Evolutionary conservation across 2,797 vertebrate species (phyloP), one percentile per base, ranked within the genome.

Genomic region (Pangasius sanitwongsei): DNA sequence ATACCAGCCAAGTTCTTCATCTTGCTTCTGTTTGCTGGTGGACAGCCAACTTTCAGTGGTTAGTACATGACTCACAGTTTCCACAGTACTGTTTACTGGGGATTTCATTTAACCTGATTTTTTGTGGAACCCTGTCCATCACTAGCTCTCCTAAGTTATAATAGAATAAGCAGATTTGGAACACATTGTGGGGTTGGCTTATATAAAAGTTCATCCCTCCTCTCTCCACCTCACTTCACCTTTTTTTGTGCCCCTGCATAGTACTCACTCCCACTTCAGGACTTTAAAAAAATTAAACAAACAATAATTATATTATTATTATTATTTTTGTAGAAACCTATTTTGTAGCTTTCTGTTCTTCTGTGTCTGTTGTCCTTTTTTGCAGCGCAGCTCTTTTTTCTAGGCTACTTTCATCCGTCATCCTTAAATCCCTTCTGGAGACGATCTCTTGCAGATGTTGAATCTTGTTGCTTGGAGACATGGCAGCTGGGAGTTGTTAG

Each of bases 401-500:
- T 61, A 82, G 80, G 23, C 65, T 61, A 80, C 80, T 81, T 89
- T 84, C 83, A 88, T 90, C 77, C 48, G 7, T 82, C 63, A 83
- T 74, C 53, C 74, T 48, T 50, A 57, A 72, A 86, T 41, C 16
- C 59, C 75, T 72, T 57, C 70, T 67, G 72, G 55, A 87, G 77
- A 90, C 72, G 63, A 90, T 87, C 86, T 87, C 80, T 87, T 90
- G 94, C 95, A 96, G 95, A 96, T 96, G 95, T 93, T 89, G 81
- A 87, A 81, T 55, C 67, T 89, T 86, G 69, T 53, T 92, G 93
- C 74, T 91, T 88, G 89, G 91, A 92, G 91, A 94, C 93, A 91
- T 83, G n/a, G 85, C 95, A 96, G 93, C 94, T 96, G 96, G 93
- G 89, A 96, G 83, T 92, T 72, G 89, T 96, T 96, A 95, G 80